A percentile compares a stretch with the other conserved stretches of the same genome.
These are phyloP conservation scores for Poecilus cupreus DNA, from an alignment of 2,888 invertebrate genomes.

Conservation along the genomic window DNA sequence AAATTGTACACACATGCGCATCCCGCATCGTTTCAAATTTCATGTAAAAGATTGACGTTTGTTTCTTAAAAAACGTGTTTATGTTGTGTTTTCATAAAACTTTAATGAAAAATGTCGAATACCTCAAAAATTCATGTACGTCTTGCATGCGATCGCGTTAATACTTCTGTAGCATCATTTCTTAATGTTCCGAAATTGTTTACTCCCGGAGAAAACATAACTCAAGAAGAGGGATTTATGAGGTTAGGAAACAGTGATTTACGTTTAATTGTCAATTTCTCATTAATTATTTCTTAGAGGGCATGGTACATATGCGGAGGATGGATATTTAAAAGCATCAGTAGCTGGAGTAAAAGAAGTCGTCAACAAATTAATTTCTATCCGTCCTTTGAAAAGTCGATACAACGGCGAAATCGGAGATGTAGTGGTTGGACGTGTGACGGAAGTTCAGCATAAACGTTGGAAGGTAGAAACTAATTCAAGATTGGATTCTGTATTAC, in stretches of 20 bases:
- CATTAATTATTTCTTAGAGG: constrained; percentile 73
- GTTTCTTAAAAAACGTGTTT: constrained; percentile 12
- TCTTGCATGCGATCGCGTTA: constrained; percentile 80
- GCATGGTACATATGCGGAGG: constrained; percentile 97
- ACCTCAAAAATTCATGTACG: constrained; percentile 76
- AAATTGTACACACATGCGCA: no score
- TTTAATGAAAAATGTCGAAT: constrained; percentile 24
- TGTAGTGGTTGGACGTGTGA: constrained; percentile 95
- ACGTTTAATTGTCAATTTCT: constrained; percentile 22
- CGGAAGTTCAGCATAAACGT: constrained; percentile 93
- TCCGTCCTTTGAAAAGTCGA: constrained; percentile 92
- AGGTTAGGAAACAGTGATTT: constrained; percentile 75
- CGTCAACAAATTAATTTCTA: constrained; percentile 95
- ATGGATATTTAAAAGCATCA: constrained; percentile 89
- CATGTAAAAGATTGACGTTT: background rate
- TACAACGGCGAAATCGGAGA: constrained; percentile 97
- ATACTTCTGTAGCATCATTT: constrained; percentile 75
- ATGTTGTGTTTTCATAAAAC: background rate
- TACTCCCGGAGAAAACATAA: constrained; percentile 92
- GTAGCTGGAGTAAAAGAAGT: constrained; percentile 96
- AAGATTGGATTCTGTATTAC: constrained; percentile 88
- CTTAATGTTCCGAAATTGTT: constrained; percentile 80
- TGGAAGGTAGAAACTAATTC: constrained; percentile 98
- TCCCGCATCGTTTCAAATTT: background rate
- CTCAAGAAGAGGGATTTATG: constrained; percentile 88